Evolutionary conservation across 2,888 invertebrate species (phyloP), one percentile per base, ranked within the genome.

Genomic region (Lordiphosa fenestrarum): DNA sequence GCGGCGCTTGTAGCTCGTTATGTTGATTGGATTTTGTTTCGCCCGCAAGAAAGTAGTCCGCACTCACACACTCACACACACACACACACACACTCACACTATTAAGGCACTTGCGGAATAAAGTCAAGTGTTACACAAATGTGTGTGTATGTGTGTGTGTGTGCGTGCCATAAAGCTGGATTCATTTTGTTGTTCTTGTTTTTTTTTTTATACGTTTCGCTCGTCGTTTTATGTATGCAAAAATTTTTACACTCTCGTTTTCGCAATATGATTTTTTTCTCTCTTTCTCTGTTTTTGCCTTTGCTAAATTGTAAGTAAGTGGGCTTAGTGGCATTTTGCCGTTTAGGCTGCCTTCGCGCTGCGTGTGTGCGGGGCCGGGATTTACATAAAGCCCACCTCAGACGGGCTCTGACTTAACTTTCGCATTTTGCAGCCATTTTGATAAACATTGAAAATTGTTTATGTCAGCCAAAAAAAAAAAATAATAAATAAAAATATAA

Each of bases 1-100:
- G 76, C 85, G 75, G 64, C 84, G 81, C 81, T 85, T 74, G 76
- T 76, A 78, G 82, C 82, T 84, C 85, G 82, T 84, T 84, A 84
- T 84, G 85, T 75, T 84, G 84, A 84, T 84, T 84, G 84, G 85
- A 84, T 84, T 85, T 85, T 81, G 74, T 72, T 77, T 77, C 69
- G 77, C 74, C 75, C 80, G 82, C 80, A 75, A 61, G 77, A 82
- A 82, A 77, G 77, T 77, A 77, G 77, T 82, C 59, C 77, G 75
- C 73, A 67, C 66, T 60, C 59, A 51, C 46, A 55, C 42, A 47
- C 51, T 51, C 36, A n/a, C n/a, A n/a, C n/a, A 53, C 55, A 38
- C 58, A 39, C 30, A 48, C 21, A 51, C 49, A 52, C 44, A 30
- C 56, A 70, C 76, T 66, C 83, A 83, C 84, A 83, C 83, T 80